Evolutionary conservation across 2,888 invertebrate genomes (phyloP).

Genomic region (Drosophila limbata): DNA sequence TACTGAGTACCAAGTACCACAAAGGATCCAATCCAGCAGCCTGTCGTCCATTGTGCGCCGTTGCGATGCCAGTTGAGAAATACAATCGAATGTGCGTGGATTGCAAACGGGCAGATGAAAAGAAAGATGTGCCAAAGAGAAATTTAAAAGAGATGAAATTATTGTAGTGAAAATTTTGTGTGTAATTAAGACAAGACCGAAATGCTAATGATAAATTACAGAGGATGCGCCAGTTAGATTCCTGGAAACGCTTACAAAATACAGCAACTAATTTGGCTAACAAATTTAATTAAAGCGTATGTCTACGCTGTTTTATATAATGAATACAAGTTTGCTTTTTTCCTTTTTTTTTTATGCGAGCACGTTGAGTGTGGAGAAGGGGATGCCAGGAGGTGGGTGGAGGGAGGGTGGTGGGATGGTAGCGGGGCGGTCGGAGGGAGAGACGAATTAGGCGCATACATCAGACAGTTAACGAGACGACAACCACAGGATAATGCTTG

Average conservation of each 20-base stretch:
- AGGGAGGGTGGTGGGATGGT: neutral
- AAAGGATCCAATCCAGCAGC: conserved; percentile 68
- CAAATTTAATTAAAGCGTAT: conserved; percentile 36
- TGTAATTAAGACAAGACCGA: conserved; percentile 53
- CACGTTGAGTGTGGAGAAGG: conserved; percentile 1
- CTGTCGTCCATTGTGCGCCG: conserved; percentile 71
- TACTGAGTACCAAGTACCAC: conserved; percentile 13
- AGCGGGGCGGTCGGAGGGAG: neutral
- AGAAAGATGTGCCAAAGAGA: conserved; percentile 40
- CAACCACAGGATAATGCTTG: conserved; percentile 44
- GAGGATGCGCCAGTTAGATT: conserved; percentile 46
- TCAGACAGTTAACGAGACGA: conserved; percentile 40
- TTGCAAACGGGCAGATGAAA: conserved; percentile 56
- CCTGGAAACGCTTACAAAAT: conserved; percentile 28
- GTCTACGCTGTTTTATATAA: conserved; percentile 58
- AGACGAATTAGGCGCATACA: conserved; percentile 39
- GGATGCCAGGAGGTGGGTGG: neutral
- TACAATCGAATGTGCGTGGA: conserved; percentile 80
- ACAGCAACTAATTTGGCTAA: conserved; percentile 18
- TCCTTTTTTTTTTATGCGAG: conserved; percentile 11
- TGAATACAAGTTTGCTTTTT: conserved; percentile 28
- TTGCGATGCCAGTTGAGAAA: conserved; percentile 67
- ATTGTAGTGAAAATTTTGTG: conserved; percentile 62
- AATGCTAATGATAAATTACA: conserved; percentile 42
- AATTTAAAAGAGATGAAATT: conserved; percentile 58